Conservation (phyloP, 2,888 invertebrate species). For the Colostygia pectinataria region DNA sequence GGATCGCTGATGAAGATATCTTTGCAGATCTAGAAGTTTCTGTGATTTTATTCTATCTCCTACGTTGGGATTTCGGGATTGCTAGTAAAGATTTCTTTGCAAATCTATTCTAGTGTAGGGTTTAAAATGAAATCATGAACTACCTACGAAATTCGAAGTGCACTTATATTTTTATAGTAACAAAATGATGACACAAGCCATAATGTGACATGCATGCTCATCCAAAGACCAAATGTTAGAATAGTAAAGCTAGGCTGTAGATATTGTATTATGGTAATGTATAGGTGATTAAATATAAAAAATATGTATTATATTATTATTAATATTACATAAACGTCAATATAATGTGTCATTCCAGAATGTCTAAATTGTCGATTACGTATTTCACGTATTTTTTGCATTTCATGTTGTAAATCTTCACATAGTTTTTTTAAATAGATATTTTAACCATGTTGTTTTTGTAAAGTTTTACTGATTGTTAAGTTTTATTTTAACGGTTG, state of each 20-base stretch:
- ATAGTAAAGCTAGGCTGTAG: slow-evolving; percentile 74
- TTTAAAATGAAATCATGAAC: slow-evolving; percentile 60
- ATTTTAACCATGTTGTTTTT: slow-evolving; percentile 58
- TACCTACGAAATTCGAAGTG: slow-evolving; percentile 75
- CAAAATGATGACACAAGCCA: slow-evolving; percentile 74
- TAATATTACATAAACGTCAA: slow-evolving; percentile 51
- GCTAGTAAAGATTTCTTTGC: slow-evolving; percentile 53
- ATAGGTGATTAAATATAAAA: slow-evolving; percentile 59
- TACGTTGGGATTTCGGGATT: slow-evolving; percentile 29
- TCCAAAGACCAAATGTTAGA: slow-evolving; percentile 82
- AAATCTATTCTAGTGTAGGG: slow-evolving; percentile 76
- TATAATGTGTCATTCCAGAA: slow-evolving; percentile 57
- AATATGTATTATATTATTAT: slow-evolving; percentile 34
- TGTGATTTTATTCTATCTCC: slow-evolving; percentile 65
- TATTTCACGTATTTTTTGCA: slow-evolving; percentile 46
- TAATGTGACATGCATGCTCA: slow-evolving; percentile 79
- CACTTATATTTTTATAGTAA: slow-evolving; percentile 78
- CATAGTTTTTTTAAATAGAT: slow-evolving; percentile 44
- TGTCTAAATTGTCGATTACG: slow-evolving; percentile 46
- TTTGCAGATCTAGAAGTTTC: too few relatives aligned
- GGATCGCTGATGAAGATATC: too few relatives aligned
- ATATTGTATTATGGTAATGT: slow-evolving; percentile 60
- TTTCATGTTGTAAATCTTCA: slow-evolving; percentile 45
- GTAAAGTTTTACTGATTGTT: slow-evolving; percentile 69
- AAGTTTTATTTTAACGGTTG: slow-evolving; percentile 52